A percentile compares a stretch with the other conserved stretches of the same genome.
These are phyloP conservation scores for Philhelius pedissequus DNA, from an alignment of 2,888 invertebrate species.

Conservation along the genomic window DNA sequence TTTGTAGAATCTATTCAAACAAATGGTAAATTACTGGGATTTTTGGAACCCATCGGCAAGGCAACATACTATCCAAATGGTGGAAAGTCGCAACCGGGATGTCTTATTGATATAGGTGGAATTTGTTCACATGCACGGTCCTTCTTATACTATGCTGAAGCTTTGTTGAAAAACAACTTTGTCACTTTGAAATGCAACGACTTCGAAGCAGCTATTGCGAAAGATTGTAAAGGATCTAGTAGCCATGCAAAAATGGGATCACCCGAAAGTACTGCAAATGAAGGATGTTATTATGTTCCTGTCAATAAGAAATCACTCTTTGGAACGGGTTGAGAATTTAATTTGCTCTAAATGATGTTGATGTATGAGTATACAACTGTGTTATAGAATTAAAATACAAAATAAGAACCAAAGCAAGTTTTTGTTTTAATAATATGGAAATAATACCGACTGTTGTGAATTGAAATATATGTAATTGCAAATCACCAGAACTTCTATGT, in stretches of 20 bases:
- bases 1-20: slow-evolving; percentile 74
- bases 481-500: too few relatives aligned
- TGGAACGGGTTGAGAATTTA: neutral
- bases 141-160: slow-evolving; percentile 69
- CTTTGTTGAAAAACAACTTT: neutral
- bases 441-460: too few relatives aligned
- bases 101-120: slow-evolving; percentile 75
- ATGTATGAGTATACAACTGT: too few relatives aligned
- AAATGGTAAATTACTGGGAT: slow-evolving; percentile 72
- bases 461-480: too few relatives aligned
- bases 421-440: too few relatives aligned
- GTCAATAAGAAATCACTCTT: neutral
- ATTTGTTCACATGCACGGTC: slow-evolving; percentile 78
- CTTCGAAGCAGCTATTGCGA: neutral
- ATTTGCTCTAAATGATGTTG: neutral
- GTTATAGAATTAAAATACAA: too few relatives aligned
- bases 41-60: slow-evolving; percentile 74
- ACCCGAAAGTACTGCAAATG: neutral
- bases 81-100: slow-evolving; percentile 80
- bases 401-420: too few relatives aligned
- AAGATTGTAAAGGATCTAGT: neutral
- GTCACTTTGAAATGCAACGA: neutral
- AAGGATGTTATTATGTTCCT: neutral
- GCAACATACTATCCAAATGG: slow-evolving; percentile 80
- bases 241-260: neutral